phyloP scores from a whole-genome alignment of 2,113 vertebrate genomes.

The Gadus macrocephalus region DNA sequence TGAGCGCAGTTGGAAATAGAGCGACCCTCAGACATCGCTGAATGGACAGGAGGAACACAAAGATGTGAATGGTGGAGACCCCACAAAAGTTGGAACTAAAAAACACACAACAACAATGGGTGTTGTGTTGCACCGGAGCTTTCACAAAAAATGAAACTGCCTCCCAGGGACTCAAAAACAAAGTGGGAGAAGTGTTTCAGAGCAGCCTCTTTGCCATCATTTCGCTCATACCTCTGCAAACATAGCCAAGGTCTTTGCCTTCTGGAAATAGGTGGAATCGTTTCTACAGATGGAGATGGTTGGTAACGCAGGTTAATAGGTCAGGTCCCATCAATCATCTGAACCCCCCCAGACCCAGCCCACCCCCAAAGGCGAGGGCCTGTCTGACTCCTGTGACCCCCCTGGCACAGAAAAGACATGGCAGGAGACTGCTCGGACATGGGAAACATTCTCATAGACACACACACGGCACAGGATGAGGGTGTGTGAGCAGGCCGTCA shows the following conservation, averaged over 20 bases:
- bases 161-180: not conserved
- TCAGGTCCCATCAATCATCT: constrained; percentile 29
- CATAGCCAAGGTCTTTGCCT: not conserved
- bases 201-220: not conserved
- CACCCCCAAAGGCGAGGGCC: not conserved
- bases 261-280: constrained; percentile 12
- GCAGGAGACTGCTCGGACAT: not conserved
- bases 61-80: not conserved
- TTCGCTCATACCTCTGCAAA: not conserved
- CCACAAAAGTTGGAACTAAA: not conserved
- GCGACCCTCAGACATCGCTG: not conserved
- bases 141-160: not conserved
- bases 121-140: not conserved
- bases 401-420: constrained; percentile 5
- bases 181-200: not conserved
- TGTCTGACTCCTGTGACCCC: constrained; percentile 20
- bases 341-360: constrained; percentile 18
- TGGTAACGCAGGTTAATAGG: not conserved
- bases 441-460: constrained; percentile 6
- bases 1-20: not conserved
- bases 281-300: constrained; percentile 12
- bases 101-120: not conserved
- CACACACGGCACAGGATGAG: constrained; percentile 50
- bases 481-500: constrained; percentile 35
- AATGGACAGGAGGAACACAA: not conserved